phyloP scores from a whole-genome alignment of 2,797 vertebrate species.

The Bothrops alternatus region DNA sequence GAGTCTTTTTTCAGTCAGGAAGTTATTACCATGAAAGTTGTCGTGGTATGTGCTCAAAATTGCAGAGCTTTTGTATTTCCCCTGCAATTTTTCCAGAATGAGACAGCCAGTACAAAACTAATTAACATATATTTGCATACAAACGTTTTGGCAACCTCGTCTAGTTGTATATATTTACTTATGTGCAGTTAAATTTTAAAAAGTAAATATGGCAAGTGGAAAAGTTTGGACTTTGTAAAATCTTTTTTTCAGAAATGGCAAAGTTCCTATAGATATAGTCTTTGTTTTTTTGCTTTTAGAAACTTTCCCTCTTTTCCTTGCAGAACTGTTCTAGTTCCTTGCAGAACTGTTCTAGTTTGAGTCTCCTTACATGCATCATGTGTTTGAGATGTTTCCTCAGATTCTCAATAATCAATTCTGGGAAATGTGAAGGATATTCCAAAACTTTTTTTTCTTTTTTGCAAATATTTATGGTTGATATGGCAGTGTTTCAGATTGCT shows the following conservation, averaged over 20 bases:
- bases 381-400: neutral
- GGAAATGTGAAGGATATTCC: neutral
- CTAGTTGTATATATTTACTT: neutral
- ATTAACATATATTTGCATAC: neutral
- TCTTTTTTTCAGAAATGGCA: neutral
- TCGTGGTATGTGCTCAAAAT: neutral
- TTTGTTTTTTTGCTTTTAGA: neutral
- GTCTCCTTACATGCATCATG: neutral
- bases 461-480: neutral
- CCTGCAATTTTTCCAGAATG: neutral
- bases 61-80: neutral
- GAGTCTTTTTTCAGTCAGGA: neutral
- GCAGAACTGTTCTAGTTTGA: neutral
- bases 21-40: neutral
- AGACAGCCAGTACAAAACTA: neutral
- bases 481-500: neutral
- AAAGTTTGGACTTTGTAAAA: neutral
- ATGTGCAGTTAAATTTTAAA: neutral
- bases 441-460: neutral
- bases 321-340: neutral
- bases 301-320: neutral
- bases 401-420: neutral
- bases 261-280: neutral
- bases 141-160: neutral
- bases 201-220: neutral